Conservation (phyloP, 2,888 invertebrate genomes). For the Smittia aterrima region DNA sequence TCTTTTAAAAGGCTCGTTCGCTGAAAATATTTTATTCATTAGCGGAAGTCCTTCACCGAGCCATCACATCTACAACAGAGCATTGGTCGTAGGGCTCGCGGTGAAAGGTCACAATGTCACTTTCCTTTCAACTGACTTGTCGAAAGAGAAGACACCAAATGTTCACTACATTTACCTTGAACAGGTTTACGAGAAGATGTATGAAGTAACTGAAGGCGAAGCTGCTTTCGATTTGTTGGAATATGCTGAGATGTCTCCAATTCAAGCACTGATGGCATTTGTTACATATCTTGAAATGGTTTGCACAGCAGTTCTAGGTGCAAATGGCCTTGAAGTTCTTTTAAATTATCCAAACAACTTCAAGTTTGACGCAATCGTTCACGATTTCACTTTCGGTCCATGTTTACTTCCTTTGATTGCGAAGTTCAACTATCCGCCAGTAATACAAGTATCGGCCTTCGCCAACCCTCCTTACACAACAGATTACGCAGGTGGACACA, state of each 20-base stretch:
- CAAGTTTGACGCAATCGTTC: constrained; percentile 48
- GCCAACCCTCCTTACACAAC: constrained; percentile 43
- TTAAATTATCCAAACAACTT: constrained; percentile 47
- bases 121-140: constrained; percentile 45
- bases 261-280: neutral
- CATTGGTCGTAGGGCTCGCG: constrained; percentile 40
- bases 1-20: neutral
- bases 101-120: constrained; percentile 44
- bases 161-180: constrained; percentile 47
- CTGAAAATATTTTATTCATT: neutral
- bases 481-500: constrained; percentile 43
- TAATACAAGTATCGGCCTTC: constrained; percentile 45
- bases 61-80: constrained; percentile 36
- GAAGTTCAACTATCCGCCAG: constrained; percentile 47
- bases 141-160: constrained; percentile 44
- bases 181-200: constrained; percentile 43
- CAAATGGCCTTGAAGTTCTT: constrained; percentile 46
- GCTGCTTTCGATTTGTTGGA: neutral
- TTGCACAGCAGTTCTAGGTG: constrained; percentile 22
- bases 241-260: neutral
- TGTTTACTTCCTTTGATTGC: constrained; percentile 47
- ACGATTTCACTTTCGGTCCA: constrained; percentile 46
- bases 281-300: neutral
- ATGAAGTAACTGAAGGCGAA: neutral
- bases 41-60: neutral